Evolutionary conservation across 2,888 invertebrate genomes (phyloP).

Genomic region (Zelleria hepariella): DNA sequence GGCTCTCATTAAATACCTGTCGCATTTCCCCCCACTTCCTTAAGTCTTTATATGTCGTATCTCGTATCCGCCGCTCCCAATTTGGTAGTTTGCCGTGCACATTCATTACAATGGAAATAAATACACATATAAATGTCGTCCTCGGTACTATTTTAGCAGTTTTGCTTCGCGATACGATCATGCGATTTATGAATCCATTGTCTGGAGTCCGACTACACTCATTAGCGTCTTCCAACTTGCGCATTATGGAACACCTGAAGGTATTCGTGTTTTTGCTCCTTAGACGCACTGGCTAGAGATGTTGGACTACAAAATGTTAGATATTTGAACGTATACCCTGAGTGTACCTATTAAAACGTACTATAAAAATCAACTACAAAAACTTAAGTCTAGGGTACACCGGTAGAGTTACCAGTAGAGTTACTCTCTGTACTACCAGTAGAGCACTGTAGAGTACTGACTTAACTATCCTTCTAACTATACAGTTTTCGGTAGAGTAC

Average conservation of each 20-base stretch:
- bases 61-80: slow-evolving; percentile 18
- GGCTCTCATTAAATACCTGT: slow-evolving; percentile 3
- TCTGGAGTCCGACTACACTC: slow-evolving; percentile 42
- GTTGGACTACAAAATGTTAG: no score
- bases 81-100: slow-evolving; percentile 30
- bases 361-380: no score
- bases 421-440: no score
- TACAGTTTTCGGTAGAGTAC: not conserved
- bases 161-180: slow-evolving; percentile 48
- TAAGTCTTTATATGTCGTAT: slow-evolving; percentile 8
- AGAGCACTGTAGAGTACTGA: no score
- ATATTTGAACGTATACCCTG: no score
- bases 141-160: slow-evolving; percentile 46
- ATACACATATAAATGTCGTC: slow-evolving; percentile 49
- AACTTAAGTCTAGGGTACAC: no score
- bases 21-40: not conserved
- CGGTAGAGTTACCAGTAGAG: no score
- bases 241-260: slow-evolving; percentile 17
- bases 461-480: no score
- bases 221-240: slow-evolving; percentile 36
- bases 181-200: slow-evolving; percentile 59
- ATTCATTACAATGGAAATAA: slow-evolving; percentile 51
- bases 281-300: not conserved
- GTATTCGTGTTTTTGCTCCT: slow-evolving; percentile 4
- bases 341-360: no score